Evolutionary conservation across 23 tunicate genomes (phyloP).

Genomic region (Corella eumyota): DNA sequence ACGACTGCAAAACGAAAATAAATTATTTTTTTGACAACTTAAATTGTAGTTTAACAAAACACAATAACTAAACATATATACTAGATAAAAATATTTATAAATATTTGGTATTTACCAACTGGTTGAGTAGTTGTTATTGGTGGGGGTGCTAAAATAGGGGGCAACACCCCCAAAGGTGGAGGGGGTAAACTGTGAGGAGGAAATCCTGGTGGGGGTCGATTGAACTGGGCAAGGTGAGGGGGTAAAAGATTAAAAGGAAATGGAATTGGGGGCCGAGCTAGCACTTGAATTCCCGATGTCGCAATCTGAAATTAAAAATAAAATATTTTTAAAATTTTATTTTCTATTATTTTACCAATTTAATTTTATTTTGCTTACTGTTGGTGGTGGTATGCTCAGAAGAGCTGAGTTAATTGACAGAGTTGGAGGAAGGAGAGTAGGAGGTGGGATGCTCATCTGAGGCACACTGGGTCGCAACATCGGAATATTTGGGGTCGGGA

Average conservation of each 20-base stretch:
- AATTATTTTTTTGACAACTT: too few species aligned
- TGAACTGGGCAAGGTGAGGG: conserved; percentile 26
- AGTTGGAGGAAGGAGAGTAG: conserved; percentile 11
- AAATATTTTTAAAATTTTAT: background rate
- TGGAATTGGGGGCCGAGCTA: conserved; percentile 44
- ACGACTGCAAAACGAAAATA: too few species aligned
- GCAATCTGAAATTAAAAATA: conserved; percentile 8
- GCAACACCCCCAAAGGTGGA: conserved; percentile 10
- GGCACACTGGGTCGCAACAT: conserved; percentile 16
- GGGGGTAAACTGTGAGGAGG: conserved; percentile 30
- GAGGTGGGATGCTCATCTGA: conserved; percentile 16
- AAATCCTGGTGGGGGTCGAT: conserved; percentile 63
- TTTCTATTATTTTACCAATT: background rate
- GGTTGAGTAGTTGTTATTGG: too few species aligned
- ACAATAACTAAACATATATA: too few species aligned
- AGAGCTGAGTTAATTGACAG: conserved; percentile 15
- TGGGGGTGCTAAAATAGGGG: conserved; percentile 7
- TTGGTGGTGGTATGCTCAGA: conserved; percentile 22
- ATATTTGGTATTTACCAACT: too few species aligned
- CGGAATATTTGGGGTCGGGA: conserved; percentile 6
- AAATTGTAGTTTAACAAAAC: too few species aligned
- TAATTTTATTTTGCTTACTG: background rate
- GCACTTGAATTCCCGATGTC: conserved; percentile 7
- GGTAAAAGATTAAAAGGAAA: conserved; percentile 24
- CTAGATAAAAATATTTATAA: too few species aligned